Evolutionary conservation across 2,888 invertebrate species (phyloP).

Genomic region (Nebria brevicollis): DNA sequence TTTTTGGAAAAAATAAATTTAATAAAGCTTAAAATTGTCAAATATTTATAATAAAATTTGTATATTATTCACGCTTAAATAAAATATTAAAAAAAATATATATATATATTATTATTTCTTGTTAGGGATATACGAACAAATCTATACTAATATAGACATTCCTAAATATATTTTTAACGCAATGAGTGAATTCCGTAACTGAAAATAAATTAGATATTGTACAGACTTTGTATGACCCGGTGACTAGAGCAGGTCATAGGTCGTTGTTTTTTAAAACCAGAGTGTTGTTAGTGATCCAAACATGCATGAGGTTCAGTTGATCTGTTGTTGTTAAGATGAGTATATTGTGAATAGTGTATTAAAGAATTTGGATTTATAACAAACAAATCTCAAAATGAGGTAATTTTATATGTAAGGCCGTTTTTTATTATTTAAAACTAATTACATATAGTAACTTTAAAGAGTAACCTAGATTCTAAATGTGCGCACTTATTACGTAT

Average conservation of each 20-base stretch:
- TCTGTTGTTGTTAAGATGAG: background rate
- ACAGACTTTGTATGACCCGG: background rate
- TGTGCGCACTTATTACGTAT: too few species aligned
- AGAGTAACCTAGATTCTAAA: too few species aligned
- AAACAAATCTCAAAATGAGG: too few species aligned
- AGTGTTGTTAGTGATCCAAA: background rate
- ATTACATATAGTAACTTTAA: too few species aligned
- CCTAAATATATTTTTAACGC: too few species aligned
- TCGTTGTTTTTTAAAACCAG: background rate
- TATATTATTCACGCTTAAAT: slow-evolving; percentile 31
- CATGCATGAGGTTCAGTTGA: background rate
- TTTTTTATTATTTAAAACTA: too few species aligned
- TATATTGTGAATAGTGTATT: background rate
- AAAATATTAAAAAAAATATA: background rate
- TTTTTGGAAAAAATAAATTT: slow-evolving; percentile 73
- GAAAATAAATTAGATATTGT: too few species aligned
- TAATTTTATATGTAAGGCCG: too few species aligned
- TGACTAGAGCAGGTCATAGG: background rate
- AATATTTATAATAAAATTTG: slow-evolving; percentile 50
- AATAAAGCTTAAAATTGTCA: background rate
- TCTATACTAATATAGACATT: too few species aligned
- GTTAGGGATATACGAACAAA: too few species aligned
- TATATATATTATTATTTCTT: background rate
- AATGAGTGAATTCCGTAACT: too few species aligned
- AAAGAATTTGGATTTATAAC: too few species aligned